Conservation (phyloP, 2,113 vertebrate genomes). For the Kryptolebias marmoratus region DNA sequence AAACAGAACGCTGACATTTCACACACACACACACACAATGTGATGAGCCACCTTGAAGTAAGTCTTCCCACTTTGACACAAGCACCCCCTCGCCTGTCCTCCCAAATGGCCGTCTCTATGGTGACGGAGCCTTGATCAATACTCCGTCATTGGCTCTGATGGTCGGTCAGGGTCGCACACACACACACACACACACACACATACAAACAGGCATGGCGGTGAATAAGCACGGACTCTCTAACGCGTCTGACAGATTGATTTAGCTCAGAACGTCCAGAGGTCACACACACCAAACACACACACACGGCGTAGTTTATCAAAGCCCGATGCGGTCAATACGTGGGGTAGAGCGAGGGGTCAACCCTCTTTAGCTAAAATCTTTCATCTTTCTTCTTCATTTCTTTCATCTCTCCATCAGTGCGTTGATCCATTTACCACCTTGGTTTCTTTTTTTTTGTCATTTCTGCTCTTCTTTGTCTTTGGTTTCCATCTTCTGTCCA, state of each 20-base stretch:
- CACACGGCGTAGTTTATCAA: constrained; percentile 69
- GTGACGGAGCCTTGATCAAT: constrained; percentile 76
- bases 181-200: constrained; percentile 43
- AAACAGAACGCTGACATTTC: constrained; percentile 54
- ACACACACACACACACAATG: constrained; percentile 29
- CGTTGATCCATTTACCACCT: background rate
- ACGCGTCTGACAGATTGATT: constrained; percentile 75
- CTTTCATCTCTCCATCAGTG: constrained; percentile 49
- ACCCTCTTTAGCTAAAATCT: constrained; percentile 67
- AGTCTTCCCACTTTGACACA: constrained; percentile 73
- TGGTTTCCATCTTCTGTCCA: background rate
- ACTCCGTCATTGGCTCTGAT: constrained; percentile 77
- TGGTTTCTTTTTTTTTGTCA: background rate
- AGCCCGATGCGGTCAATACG: constrained; percentile 62
- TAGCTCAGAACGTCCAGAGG: constrained; percentile 59
- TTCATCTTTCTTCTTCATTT: constrained; percentile 59
- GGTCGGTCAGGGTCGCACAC: constrained; percentile 74
- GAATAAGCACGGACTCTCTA: constrained; percentile 70
- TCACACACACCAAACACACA: constrained; percentile 50
- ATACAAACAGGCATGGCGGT: constrained; percentile 67
- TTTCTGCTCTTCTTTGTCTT: background rate
- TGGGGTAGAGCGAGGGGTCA: constrained; percentile 61
- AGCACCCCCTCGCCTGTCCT: constrained; percentile 63
- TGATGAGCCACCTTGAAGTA: constrained; percentile 71
- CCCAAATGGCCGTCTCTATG: constrained; percentile 77